Evolutionary conservation across 2,113 vertebrate genomes (phyloP).

Genomic region (Ibidorhyncha struthersii): DNA sequence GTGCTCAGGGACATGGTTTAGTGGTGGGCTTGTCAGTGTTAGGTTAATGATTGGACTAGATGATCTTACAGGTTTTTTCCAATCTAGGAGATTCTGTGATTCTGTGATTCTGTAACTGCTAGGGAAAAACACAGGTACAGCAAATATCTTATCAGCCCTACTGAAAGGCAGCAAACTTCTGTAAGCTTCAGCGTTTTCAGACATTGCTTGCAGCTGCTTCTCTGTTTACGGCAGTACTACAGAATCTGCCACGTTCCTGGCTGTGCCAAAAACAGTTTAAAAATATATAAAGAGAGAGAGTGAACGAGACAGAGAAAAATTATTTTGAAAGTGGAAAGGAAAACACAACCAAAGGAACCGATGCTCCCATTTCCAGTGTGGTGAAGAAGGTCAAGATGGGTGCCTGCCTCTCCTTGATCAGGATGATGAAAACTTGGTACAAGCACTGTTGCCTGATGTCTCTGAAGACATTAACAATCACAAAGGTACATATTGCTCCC

Average conservation of each 20-base stretch:
- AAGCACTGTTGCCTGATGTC: fast-evolving
- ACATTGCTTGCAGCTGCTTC: not conserved
- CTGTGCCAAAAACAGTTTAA: not conserved
- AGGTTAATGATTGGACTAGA: too few species aligned
- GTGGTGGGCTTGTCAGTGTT: too few species aligned
- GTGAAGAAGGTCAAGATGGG: not conserved
- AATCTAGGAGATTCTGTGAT: too few species aligned
- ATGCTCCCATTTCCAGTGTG: not conserved
- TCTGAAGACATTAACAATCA: not conserved
- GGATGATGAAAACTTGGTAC: fast-evolving
- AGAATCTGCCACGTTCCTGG: not conserved
- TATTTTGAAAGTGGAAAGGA: not conserved
- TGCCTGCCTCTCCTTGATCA: not conserved
- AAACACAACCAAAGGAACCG: not conserved
- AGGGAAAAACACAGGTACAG: not conserved
- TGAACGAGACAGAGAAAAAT: not conserved
- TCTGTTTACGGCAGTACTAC: not conserved
- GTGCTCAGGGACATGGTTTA: too few species aligned
- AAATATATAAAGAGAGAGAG: not conserved
- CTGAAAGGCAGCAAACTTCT: not conserved
- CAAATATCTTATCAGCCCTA: not conserved
- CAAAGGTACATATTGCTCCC: not conserved
- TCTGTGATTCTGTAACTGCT: too few species aligned
- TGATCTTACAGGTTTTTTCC: too few species aligned
- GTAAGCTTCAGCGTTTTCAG: not conserved